A percentile compares a stretch with the other conserved stretches of the same genome.
Evolutionary conservation across 2,888 invertebrate genomes (phyloP).

Genomic region (Zootermopsis nevadensis): DNA sequence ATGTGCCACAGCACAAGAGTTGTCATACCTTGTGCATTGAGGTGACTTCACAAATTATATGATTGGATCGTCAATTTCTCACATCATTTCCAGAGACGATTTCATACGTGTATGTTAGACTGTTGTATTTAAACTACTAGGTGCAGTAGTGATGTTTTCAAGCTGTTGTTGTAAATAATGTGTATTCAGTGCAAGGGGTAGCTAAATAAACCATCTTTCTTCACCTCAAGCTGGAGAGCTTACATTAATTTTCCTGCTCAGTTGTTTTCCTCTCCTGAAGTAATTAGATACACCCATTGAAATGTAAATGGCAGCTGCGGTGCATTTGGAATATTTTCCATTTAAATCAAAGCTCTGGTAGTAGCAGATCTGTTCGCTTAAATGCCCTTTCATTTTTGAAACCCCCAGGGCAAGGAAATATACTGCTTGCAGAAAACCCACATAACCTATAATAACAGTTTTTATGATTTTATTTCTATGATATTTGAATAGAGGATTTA

Average conservation of each 20-base stretch:
- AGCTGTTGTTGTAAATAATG: constrained; percentile 52
- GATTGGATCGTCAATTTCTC: constrained; percentile 24
- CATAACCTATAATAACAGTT: no score
- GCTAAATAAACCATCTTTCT: constrained; percentile 51
- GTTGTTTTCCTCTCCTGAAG: background rate
- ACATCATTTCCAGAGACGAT: constrained; percentile 45
- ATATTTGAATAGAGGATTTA: no score
- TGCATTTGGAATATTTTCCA: no score
- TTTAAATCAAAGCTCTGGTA: no score
- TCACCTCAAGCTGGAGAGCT: constrained; percentile 32
- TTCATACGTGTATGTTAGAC: constrained; percentile 52
- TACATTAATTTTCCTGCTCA: background rate
- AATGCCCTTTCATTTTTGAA: no score
- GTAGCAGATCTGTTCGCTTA: no score
- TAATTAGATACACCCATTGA: no score
- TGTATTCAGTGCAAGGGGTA: constrained; percentile 55
- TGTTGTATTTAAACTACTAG: constrained; percentile 52
- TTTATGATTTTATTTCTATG: no score
- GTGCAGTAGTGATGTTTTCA: constrained; percentile 42
- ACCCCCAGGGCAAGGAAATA: no score
- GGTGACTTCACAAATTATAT: constrained; percentile 15
- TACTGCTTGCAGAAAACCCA: no score
- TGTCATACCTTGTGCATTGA: constrained; percentile 7
- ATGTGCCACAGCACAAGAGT: constrained; percentile 34
- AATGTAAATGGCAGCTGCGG: no score